Base-by-base conservation (phyloP, 2,888 invertebrate species). In the Epistrophella euchroma region DNA sequence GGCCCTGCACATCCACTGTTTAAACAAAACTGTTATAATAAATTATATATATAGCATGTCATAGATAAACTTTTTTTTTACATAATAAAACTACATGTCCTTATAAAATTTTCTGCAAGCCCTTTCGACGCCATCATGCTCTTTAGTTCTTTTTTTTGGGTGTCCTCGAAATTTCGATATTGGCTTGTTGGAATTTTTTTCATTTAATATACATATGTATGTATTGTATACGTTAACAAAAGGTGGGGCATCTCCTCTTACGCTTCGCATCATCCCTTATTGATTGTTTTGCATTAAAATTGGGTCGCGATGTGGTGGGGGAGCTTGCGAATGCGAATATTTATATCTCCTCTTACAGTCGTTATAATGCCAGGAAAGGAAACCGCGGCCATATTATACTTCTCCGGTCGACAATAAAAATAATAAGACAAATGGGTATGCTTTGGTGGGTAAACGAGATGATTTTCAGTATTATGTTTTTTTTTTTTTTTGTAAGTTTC, bases 401-500 rank as follows among this genome's bases (percentile, higher is more conserved):
- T 62, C 81, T 81, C 85, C 81, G 56, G 76, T 66, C 76, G 76
- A 70, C 68, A 70, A 70, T 85, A 73, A 73, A 76, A 68, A 73
- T 81, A 81, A 85, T 73, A 85, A 81, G 81, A 81, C 76, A 81
- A 81, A 85, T 77, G 85, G 73, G 60, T 81, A 45, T 40, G 52
- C 72, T 85, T 68, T 68, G 15, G 28, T n/a, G 25, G 25, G 37
- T 52, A 37, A 52, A 52, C 15, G 25, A 25, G n/a, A 68, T 68
- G 47, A 37, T 66, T 32, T 37, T 45, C 25, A 15, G 15, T 55
- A 10, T 58, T 40, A 15, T 22, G 28, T 4, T 11, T 17, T 45
- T 28, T 32, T 32, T 9, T 32, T 32, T 25, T 19, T 52, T 68
- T 11, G n/a, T 17, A 25, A 22, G 37, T 68, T 37, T 68, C 50